Conservation (phyloP, 2,888 invertebrate genomes). For the Athripsodes cinereus region DNA sequence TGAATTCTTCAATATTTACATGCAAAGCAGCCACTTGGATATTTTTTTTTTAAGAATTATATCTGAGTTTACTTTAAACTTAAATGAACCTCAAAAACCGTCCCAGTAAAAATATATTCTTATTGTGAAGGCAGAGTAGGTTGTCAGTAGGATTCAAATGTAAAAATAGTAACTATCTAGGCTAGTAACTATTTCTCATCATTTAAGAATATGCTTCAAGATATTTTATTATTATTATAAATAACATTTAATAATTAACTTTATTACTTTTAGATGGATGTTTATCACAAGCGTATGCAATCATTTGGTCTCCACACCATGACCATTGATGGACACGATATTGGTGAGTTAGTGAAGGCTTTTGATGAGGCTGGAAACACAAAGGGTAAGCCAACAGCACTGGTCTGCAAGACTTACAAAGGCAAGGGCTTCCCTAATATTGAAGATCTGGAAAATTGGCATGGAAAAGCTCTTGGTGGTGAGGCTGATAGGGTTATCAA, state of each 20-base stretch:
- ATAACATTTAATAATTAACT: too few species aligned
- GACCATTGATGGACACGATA: conserved; percentile 95
- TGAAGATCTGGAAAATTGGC: conserved; percentile 94
- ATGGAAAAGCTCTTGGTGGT: conserved; percentile 91
- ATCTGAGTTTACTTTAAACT: too few species aligned
- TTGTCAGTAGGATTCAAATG: too few species aligned
- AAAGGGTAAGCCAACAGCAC: conserved; percentile 81
- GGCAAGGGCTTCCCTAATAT: conserved; percentile 86
- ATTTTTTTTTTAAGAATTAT: too few species aligned
- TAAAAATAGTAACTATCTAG: not conserved
- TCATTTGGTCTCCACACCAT: conserved; percentile 88
- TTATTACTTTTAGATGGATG: conserved; percentile 51
- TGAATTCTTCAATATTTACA: not conserved
- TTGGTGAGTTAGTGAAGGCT: conserved; percentile 84
- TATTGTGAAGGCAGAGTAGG: too few species aligned
- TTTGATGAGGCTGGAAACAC: conserved; percentile 72
- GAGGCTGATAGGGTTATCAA: conserved; percentile 60
- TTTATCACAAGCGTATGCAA: conserved; percentile 77
- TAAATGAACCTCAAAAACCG: too few species aligned
- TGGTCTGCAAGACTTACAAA: conserved; percentile 94
- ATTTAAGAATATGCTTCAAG: too few species aligned
- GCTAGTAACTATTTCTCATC: too few species aligned
- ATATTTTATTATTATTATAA: too few species aligned
- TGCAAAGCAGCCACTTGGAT: not conserved
- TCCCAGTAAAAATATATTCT: too few species aligned